Evolutionary conservation across 2,888 invertebrate genomes (phyloP).

Genomic region (Sminthurides aquaticus): DNA sequence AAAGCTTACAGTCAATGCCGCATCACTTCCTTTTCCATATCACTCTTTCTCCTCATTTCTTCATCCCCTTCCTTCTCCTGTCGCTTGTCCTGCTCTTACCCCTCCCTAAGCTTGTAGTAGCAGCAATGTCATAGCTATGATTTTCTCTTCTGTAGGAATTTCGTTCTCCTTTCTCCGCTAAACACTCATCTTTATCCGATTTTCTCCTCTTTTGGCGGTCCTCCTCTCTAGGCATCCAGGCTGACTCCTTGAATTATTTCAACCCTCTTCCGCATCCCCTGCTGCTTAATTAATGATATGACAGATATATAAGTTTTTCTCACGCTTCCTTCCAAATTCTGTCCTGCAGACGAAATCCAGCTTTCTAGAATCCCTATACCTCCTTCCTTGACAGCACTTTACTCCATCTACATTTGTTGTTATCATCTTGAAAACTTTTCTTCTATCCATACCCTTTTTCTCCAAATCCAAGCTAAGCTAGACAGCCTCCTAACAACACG

Average conservation of each 20-base stretch:
- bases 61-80: background rate
- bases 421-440: background rate
- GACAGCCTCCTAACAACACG: no score
- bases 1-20: background rate
- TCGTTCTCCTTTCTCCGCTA: background rate
- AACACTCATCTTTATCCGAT: constrained; percentile 4
- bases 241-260: constrained; percentile 4
- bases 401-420: constrained; percentile 11
- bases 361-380: no score
- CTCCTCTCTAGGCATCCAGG: background rate
- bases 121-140: background rate
- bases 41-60: background rate
- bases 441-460: background rate
- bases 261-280: background rate
- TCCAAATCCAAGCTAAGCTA: no score
- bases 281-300: constrained; percentile 24
- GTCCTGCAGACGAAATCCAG: background rate
- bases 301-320: constrained; percentile 30
- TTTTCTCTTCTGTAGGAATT: no score
- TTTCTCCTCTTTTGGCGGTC: constrained; percentile 1
- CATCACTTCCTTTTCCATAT: background rate
- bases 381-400: constrained; percentile 9
- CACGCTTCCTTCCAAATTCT: constrained; percentile 19
- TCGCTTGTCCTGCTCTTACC: background rate
- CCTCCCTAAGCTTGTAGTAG: background rate